These are phyloP conservation scores for Callaeas wilsoni DNA, from an alignment of 2,113 vertebrate species.

Conservation along the genomic window DNA sequence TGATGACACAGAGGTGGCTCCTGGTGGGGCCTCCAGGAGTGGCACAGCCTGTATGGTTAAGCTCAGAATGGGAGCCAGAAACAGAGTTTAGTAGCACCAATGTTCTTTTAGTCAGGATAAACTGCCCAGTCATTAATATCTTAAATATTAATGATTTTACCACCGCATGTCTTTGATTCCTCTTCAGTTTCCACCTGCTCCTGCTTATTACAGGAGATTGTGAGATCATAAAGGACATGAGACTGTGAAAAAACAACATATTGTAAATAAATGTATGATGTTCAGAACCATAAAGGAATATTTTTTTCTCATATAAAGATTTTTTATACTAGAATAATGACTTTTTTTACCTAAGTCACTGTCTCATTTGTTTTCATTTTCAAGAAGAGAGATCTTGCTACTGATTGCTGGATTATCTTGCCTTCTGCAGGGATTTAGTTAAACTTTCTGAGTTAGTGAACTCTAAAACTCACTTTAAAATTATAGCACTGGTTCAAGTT, in stretches of 20 bases:
- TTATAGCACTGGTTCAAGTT: not conserved
- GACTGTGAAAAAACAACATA: not conserved
- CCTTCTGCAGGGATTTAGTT: not conserved
- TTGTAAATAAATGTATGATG: not conserved
- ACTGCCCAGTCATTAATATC: not conserved
- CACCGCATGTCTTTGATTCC: rapidly evolving
- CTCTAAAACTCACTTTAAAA: not conserved
- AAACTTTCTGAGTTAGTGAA: not conserved
- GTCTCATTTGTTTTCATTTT: not conserved
- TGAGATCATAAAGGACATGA: not conserved
- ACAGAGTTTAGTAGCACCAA: not conserved
- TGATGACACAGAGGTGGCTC: not conserved
- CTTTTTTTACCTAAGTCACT: not conserved
- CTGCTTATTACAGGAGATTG: not conserved
- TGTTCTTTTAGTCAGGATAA: not conserved
- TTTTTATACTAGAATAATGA: not conserved
- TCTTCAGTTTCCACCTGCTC: not conserved
- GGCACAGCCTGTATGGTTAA: not conserved
- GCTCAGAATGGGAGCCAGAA: not conserved
- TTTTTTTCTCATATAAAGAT: not conserved
- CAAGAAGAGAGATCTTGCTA: not conserved
- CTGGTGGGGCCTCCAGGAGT: not conserved
- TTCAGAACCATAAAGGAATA: not conserved
- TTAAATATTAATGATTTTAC: not conserved
- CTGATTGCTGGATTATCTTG: not conserved